A percentile compares a stretch with the other conserved stretches of the same genome.
Evolutionary conservation across 1,140 invertebrate species (phyloP).

Genomic region (Penaeus japonicus): DNA sequence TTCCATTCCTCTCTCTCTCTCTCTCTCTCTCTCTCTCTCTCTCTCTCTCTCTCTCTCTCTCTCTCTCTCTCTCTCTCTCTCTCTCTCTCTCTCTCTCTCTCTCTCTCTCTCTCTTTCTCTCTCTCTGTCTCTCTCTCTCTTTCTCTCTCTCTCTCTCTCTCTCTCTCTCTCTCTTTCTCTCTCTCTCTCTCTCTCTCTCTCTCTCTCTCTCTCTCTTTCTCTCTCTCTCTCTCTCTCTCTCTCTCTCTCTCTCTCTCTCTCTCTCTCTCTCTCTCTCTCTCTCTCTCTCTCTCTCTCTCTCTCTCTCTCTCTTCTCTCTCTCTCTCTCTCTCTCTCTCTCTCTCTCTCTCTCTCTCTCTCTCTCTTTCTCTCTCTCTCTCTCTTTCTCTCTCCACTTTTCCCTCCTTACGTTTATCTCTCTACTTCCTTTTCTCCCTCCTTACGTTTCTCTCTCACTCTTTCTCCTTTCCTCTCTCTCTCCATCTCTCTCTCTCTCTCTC

Average conservation of each 20-base stretch:
- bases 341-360: background rate
- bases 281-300: background rate
- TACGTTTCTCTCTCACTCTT: background rate
- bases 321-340: background rate
- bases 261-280: background rate
- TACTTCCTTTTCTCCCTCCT: background rate
- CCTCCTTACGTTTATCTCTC: background rate
- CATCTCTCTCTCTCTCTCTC: too few relatives aligned
- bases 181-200: background rate
- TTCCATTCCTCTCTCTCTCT: background rate
- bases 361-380: background rate
- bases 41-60: slow-evolving; percentile 8
- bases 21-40: background rate
- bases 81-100: background rate
- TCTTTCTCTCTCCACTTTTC: too few relatives aligned
- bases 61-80: background rate
- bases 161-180: background rate
- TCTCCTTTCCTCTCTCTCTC: too few relatives aligned
- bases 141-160: slow-evolving; percentile 9
- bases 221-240: slow-evolving; percentile 14
- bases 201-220: slow-evolving; percentile 1
- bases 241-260: background rate
- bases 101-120: background rate
- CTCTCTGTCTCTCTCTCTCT: background rate
- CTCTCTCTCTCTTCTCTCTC: background rate